Evolutionary conservation across 2,797 vertebrate species (phyloP).

Genomic region (Euthynnus affinis): DNA sequence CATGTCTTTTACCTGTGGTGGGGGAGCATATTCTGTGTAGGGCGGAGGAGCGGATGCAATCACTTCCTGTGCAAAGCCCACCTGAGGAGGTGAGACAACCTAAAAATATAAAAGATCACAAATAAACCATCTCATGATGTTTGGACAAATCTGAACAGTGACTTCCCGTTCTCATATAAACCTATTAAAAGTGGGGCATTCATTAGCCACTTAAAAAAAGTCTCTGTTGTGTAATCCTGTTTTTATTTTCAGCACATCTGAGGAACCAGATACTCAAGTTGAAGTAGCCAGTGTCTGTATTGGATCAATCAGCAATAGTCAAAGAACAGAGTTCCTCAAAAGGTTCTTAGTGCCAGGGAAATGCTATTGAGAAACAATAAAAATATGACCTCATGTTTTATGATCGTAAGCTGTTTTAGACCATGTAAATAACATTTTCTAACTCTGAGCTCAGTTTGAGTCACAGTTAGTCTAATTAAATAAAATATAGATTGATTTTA

Average conservation of each 20-base stretch:
- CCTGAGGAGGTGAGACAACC: constrained; percentile 77
- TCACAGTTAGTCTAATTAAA: neutral
- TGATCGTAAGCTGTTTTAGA: neutral
- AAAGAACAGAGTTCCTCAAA: too few species aligned
- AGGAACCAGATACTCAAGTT: too few species aligned
- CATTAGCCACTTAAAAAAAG: too few species aligned
- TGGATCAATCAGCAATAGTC: too few species aligned
- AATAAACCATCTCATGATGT: neutral
- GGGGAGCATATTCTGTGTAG: constrained; percentile 89
- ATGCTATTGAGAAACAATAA: too few species aligned
- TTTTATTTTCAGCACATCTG: too few species aligned
- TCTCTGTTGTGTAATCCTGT: too few species aligned
- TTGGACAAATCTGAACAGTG: neutral
- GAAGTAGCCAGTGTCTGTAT: too few species aligned
- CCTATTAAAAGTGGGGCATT: neutral
- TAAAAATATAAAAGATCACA: constrained; percentile 52
- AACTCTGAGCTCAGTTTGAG: neutral
- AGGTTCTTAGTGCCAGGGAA: too few species aligned
- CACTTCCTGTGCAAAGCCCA: constrained; percentile 84
- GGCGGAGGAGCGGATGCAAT: constrained; percentile 92
- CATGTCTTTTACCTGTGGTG: constrained; percentile 87
- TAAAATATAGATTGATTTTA: constrained; percentile 2
- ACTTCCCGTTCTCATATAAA: neutral
- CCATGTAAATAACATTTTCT: neutral
- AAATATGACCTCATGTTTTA: neutral